Evolutionary conservation across 2,888 invertebrate species (phyloP).

Genomic region (Agrochola macilenta): DNA sequence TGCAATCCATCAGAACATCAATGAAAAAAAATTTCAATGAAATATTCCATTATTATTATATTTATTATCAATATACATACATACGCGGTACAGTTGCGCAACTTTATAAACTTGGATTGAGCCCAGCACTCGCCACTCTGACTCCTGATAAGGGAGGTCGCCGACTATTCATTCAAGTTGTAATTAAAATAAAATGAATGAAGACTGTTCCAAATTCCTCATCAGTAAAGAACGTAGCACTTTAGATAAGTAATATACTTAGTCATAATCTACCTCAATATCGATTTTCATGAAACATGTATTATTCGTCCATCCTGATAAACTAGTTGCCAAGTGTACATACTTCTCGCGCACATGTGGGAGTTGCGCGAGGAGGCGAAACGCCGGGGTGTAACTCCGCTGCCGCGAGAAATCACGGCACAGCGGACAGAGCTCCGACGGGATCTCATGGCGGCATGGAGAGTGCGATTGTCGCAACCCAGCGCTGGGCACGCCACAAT

Average conservation of each 20-base stretch:
- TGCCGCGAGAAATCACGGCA: no score
- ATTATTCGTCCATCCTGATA: constrained; percentile 28
- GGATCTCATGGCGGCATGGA: no score
- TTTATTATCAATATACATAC: constrained; percentile 58
- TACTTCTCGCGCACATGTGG: no score
- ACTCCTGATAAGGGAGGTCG: constrained; percentile 80
- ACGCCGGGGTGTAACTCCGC: no score
- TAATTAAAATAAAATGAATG: constrained; percentile 83
- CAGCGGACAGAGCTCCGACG: no score
- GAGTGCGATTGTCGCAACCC: no score
- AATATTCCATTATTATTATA: constrained; percentile 61
- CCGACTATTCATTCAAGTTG: constrained; percentile 80
- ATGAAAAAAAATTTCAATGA: constrained; percentile 58
- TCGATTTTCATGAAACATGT: constrained; percentile 30
- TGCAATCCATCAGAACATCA: constrained; percentile 36
- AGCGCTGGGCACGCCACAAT: no score
- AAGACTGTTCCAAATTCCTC: constrained; percentile 63
- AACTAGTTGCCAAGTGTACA: constrained; percentile 32
- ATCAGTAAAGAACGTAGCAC: constrained; percentile 40
- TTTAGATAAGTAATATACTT: constrained; percentile 23
- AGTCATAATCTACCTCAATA: constrained; percentile 15
- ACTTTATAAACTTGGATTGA: constrained; percentile 71
- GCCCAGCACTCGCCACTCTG: constrained; percentile 69
- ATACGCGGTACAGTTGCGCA: constrained; percentile 59
- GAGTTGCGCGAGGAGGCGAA: no score